Evolutionary conservation across 2,888 invertebrate genomes (phyloP).

Genomic region (Platycnemis pennipes): DNA sequence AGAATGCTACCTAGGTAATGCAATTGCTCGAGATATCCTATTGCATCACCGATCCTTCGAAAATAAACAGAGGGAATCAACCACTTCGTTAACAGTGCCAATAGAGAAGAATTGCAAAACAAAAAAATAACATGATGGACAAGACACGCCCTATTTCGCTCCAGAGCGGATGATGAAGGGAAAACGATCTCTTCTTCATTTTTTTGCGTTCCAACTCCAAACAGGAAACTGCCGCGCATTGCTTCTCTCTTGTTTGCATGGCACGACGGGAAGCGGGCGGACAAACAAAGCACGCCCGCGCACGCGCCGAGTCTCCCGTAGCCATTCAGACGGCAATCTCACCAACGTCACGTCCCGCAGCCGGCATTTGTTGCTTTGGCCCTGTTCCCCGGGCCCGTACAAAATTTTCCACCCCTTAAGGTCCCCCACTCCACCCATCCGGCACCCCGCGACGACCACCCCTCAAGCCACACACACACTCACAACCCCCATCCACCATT

Average conservation of each 20-base stretch:
- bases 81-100: too few relatives aligned
- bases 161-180: too few relatives aligned
- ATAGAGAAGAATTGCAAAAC: too few relatives aligned
- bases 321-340: not conserved
- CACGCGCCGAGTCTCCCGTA: not conserved
- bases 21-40: too few relatives aligned
- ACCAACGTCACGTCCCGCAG: not conserved
- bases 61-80: too few relatives aligned
- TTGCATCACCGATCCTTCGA: too few relatives aligned
- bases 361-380: not conserved
- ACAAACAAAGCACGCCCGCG: not conserved
- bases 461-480: not conserved
- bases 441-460: too few relatives aligned
- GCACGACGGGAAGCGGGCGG: not conserved
- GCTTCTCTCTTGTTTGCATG: not conserved
- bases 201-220: not conserved
- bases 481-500: not conserved
- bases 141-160: too few relatives aligned
- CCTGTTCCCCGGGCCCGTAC: not conserved
- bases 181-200: too few relatives aligned
- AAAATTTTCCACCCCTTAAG: not conserved
- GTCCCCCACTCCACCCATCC: not conserved
- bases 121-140: too few relatives aligned
- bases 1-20: too few relatives aligned
- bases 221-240: not conserved